Evolutionary conservation across 2,888 invertebrate genomes (phyloP).

Genomic region (Keiferia lycopersicella): DNA sequence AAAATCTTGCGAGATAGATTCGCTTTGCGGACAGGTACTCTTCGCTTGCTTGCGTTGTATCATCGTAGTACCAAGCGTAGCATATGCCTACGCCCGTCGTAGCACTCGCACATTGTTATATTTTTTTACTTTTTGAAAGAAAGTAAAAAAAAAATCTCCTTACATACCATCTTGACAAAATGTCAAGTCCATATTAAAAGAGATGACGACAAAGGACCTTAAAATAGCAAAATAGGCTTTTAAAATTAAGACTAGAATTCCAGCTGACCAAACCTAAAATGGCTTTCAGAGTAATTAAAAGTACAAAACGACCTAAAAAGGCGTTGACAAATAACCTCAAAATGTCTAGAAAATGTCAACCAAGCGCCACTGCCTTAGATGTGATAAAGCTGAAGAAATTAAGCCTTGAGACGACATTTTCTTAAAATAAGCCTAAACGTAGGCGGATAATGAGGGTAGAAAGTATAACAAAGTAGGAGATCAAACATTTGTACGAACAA

Average conservation of each 20-base stretch:
- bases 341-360: conserved; percentile 8
- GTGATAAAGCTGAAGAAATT: not conserved
- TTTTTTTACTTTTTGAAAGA: too few relatives aligned
- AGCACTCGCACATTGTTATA: too few relatives aligned
- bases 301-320: conserved; percentile 6
- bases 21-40: too few relatives aligned
- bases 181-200: too few relatives aligned
- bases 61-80: not conserved
- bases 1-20: too few relatives aligned
- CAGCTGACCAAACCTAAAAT: not conserved
- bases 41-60: not conserved
- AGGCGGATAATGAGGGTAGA: not conserved
- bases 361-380: not conserved
- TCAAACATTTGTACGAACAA: too few relatives aligned
- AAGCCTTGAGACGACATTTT: conserved; percentile 1
- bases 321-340: not conserved
- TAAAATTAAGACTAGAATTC: not conserved
- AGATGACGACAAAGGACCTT: too few relatives aligned
- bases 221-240: too few relatives aligned
- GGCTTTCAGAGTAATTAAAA: not conserved
- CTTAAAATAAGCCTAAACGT: not conserved
- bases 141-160: too few relatives aligned
- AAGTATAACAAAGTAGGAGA: not conserved
- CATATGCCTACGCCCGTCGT: not conserved
- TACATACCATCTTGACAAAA: too few relatives aligned